These are phyloP conservation scores for Polypedilum pembai DNA, from an alignment of 1,140 invertebrate species.

Conservation along the genomic window DNA sequence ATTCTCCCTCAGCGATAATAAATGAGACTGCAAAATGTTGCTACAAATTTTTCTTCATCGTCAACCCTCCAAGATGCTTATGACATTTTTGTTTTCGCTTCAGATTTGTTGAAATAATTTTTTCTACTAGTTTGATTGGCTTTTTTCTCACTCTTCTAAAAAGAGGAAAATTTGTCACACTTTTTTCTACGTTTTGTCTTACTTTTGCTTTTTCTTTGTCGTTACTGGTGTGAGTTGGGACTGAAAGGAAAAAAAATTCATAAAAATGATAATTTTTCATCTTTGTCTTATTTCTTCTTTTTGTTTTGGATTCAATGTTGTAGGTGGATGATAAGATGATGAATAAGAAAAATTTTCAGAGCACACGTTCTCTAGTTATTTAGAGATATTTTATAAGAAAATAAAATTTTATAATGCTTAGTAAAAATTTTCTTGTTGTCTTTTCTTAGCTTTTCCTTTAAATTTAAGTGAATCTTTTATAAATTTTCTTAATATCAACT, in stretches of 20 bases:
- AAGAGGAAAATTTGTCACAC: too few relatives aligned
- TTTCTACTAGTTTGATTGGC: neutral
- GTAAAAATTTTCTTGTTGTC: too few relatives aligned
- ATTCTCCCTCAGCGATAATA: neutral
- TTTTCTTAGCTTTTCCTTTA: too few relatives aligned
- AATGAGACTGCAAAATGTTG: constrained; percentile 12
- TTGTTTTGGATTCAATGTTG: too few relatives aligned
- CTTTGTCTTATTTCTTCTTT: too few relatives aligned
- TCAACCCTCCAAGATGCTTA: neutral
- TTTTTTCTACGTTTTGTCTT: neutral
- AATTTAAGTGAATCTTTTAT: too few relatives aligned
- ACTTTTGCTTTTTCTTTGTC: neutral
- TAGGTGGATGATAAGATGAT: too few relatives aligned
- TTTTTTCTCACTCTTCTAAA: neutral
- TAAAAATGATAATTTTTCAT: constrained; percentile 5
- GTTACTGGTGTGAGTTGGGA: neutral
- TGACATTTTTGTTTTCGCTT: neutral
- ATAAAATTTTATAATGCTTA: too few relatives aligned
- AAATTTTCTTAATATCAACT: too few relatives aligned
- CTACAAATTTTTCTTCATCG: neutral
- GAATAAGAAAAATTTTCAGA: too few relatives aligned
- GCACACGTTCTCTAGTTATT: too few relatives aligned
- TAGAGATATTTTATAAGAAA: too few relatives aligned
- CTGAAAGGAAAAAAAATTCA: neutral
- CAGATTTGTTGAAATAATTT: neutral